Percentiles rank a stretch among this genome's conserved stretches.
Conservation (phyloP, 1,140 invertebrate genomes). For the Thereuonema tuberculata region DNA sequence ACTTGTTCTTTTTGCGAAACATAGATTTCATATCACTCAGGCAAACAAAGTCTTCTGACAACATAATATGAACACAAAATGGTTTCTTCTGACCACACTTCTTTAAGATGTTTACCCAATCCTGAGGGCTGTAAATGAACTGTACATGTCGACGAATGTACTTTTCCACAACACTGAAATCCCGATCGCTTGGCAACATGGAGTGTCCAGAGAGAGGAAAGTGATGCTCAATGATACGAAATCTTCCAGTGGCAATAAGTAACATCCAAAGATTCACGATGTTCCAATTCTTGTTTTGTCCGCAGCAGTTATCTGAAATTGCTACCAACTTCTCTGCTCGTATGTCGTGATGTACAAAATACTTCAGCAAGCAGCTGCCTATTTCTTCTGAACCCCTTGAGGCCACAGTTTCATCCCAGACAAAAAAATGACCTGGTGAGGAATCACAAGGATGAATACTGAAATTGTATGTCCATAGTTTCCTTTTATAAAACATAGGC, state of each 20-base stretch:
- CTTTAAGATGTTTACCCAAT: background rate
- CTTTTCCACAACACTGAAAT: background rate
- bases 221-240: background rate
- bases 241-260: background rate
- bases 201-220: background rate
- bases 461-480: constrained; percentile 10
- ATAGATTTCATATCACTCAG: too few relatives aligned
- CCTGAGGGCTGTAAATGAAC: background rate
- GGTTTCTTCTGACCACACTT: too few relatives aligned
- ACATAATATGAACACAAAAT: too few relatives aligned
- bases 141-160: background rate
- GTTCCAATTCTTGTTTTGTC: constrained; percentile 9
- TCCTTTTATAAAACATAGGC: constrained; percentile 6
- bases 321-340: background rate
- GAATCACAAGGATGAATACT: constrained; percentile 8
- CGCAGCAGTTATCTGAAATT: background rate
- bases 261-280: constrained; percentile 10
- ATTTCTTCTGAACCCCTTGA: constrained; percentile 1
- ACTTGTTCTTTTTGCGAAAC: too few relatives aligned
- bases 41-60: too few relatives aligned
- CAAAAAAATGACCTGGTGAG: background rate
- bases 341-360: background rate
- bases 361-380: constrained; percentile 7
- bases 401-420: background rate
- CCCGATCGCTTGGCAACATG: background rate